Evolutionary conservation across 2,888 invertebrate genomes (phyloP).

Genomic region (Dione juno): DNA sequence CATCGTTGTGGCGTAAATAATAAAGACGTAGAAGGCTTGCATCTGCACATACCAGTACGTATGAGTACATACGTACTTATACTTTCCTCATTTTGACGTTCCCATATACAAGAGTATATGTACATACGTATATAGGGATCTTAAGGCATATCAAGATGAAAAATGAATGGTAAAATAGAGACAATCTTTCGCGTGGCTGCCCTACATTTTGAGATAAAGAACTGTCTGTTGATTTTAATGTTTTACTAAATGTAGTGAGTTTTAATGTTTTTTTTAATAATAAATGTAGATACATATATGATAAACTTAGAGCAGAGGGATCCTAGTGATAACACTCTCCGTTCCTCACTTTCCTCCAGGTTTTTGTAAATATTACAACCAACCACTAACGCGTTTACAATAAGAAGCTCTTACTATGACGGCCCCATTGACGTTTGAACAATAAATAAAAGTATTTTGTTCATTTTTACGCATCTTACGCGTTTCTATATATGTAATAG

Average conservation of each 20-base stretch:
- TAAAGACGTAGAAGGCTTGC: slow-evolving; percentile 55
- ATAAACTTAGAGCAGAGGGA: too few relatives aligned
- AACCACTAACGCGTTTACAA: too few relatives aligned
- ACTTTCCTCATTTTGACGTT: slow-evolving; percentile 45
- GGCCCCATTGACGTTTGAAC: too few relatives aligned
- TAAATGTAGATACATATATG: not conserved
- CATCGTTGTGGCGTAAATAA: slow-evolving; percentile 67
- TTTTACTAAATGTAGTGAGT: slow-evolving; percentile 2
- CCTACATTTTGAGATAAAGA: slow-evolving; percentile 18
- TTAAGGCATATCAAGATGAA: slow-evolving; percentile 40
- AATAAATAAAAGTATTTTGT: too few relatives aligned
- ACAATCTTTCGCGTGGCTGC: slow-evolving; percentile 32
- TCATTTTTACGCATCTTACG: too few relatives aligned
- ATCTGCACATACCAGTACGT: slow-evolving; percentile 40
- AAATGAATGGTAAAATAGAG: slow-evolving; percentile 35
- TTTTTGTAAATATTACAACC: too few relatives aligned
- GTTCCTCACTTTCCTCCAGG: not conserved
- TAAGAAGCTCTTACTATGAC: too few relatives aligned
- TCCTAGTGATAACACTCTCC: not conserved
- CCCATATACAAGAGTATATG: slow-evolving; percentile 21
- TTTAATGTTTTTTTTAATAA: not conserved
- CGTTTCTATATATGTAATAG: too few relatives aligned
- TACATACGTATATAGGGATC: slow-evolving; percentile 40
- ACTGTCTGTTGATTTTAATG: slow-evolving; percentile 7
- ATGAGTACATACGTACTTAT: slow-evolving; percentile 39